Conservation (phyloP, 2,797 vertebrate species). For the Mallotus villosus region DNA sequence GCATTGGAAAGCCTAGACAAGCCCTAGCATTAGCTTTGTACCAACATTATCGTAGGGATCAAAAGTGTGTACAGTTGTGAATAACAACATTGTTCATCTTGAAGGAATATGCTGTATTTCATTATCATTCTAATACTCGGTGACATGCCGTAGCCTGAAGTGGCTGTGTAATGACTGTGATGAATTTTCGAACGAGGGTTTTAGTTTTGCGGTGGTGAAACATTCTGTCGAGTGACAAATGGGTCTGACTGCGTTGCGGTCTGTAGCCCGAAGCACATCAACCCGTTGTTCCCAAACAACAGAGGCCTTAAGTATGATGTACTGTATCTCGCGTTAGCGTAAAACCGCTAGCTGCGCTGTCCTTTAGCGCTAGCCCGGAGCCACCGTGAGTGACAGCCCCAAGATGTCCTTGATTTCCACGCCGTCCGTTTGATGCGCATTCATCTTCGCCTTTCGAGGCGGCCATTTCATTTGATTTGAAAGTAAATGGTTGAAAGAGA, state of each 20-base stretch:
- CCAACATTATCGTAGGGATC: not conserved
- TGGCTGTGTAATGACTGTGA: slow-evolving; percentile 8
- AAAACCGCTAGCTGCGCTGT: slow-evolving; percentile 26
- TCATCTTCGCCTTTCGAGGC: slow-evolving; percentile 6
- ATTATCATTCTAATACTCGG: slow-evolving; percentile 19
- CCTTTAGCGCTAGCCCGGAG: slow-evolving; percentile 25
- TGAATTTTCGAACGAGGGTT: slow-evolving; percentile 23
- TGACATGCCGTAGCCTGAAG: slow-evolving; percentile 12
- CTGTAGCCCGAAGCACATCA: slow-evolving; percentile 33
- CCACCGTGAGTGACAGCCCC: slow-evolving; percentile 17
- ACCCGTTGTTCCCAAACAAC: slow-evolving; percentile 42
- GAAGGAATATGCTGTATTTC: slow-evolving; percentile 15
- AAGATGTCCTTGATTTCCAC: slow-evolving; percentile 26
- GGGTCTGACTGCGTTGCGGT: slow-evolving; percentile 33
- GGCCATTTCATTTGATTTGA: slow-evolving; percentile 32
- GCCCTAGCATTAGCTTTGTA: not conserved
- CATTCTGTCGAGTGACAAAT: slow-evolving; percentile 35
- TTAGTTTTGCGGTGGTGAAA: slow-evolving; percentile 32
- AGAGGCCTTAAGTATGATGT: slow-evolving; percentile 29
- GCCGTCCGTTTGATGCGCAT: slow-evolving; percentile 18
- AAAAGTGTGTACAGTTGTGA: slow-evolving; percentile 4
- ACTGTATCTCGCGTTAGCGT: not conserved
- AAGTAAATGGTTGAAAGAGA: slow-evolving; percentile 42
- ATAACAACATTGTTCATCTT: slow-evolving; percentile 26
- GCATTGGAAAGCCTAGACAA: not conserved